phyloP scores from a whole-genome alignment of 1,140 invertebrate genomes.

The Wiebesia pumilae region DNA sequence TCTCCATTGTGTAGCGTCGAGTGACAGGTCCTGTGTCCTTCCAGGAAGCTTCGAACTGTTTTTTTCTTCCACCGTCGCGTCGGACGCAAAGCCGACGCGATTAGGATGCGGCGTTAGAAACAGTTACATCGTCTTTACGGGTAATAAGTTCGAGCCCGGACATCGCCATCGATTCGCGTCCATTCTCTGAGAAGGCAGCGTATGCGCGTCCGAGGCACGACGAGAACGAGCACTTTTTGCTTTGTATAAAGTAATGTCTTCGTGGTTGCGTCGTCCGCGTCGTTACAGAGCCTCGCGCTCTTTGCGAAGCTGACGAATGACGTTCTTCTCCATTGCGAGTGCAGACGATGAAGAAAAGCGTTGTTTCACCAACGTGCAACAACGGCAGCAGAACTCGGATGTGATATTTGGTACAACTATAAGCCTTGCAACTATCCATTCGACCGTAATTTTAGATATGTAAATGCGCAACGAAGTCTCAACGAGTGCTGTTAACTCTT shows the following conservation, averaged over 20 bases:
- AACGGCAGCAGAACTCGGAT: too few relatives aligned
- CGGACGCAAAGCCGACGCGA: not conserved
- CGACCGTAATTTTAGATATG: too few relatives aligned
- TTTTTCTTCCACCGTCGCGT: not conserved
- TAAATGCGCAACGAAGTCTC: too few relatives aligned
- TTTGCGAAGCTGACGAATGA: too few relatives aligned
- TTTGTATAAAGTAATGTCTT: not conserved
- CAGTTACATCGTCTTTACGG: constrained; percentile 7
- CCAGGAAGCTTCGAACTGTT: not conserved
- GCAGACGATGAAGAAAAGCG: too few relatives aligned
- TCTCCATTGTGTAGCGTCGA: not conserved
- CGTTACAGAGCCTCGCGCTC: too few relatives aligned
- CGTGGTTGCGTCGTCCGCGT: not conserved
- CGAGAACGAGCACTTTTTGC: not conserved
- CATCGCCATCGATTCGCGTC: not conserved
- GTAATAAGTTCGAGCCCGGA: constrained; percentile 2
- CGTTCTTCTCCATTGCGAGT: too few relatives aligned
- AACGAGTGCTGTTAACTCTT: too few relatives aligned
- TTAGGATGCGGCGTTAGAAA: not conserved
- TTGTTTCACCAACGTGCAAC: too few relatives aligned
- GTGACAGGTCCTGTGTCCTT: constrained; percentile 5
- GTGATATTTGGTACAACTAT: too few relatives aligned
- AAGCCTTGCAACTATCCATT: too few relatives aligned
- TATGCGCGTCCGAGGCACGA: not conserved
- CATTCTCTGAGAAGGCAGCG: not conserved